phyloP scores from a whole-genome alignment of 2,888 invertebrate species.

The Eupelmus urozonus region DNA sequence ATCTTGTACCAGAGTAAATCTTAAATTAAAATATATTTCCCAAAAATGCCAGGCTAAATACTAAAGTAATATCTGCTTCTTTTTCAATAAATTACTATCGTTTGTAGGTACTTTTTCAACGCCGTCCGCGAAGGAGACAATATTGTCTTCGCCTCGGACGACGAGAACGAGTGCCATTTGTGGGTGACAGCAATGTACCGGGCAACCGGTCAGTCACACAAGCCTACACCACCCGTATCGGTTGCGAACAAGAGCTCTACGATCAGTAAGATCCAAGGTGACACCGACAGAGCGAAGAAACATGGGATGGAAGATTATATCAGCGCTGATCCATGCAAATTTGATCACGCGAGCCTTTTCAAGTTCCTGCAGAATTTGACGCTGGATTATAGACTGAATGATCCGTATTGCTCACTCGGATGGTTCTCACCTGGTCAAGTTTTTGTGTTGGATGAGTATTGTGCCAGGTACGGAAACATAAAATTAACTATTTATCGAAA shows the following conservation, averaged over 20 bases:
- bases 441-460: constrained; percentile 98
- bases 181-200: constrained; percentile 99
- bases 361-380: constrained; percentile 94
- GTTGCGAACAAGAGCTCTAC: constrained; percentile 90
- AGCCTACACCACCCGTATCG: constrained; percentile 96
- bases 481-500: too few species aligned
- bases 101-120: constrained; percentile 94
- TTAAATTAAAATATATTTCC: too few species aligned
- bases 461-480: constrained; percentile 83
- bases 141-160: constrained; percentile 96
- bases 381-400: constrained; percentile 95
- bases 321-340: constrained; percentile 98
- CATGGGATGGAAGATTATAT: constrained; percentile 99
- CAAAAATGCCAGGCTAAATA: too few species aligned
- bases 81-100: background rate
- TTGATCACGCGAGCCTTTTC: constrained; percentile 96
- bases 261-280: constrained; percentile 93
- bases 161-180: constrained; percentile 97
- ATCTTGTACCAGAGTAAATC: too few species aligned
- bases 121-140: constrained; percentile 99
- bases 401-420: constrained; percentile 99
- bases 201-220: constrained; percentile 99
- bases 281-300: constrained; percentile 96
- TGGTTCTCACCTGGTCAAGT: constrained; percentile 99
- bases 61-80: too few species aligned